Percentiles rank a stretch among this genome's conserved stretches.
Conservation (phyloP, 1,140 invertebrate genomes). For the Drosophila jambulina region DNA sequence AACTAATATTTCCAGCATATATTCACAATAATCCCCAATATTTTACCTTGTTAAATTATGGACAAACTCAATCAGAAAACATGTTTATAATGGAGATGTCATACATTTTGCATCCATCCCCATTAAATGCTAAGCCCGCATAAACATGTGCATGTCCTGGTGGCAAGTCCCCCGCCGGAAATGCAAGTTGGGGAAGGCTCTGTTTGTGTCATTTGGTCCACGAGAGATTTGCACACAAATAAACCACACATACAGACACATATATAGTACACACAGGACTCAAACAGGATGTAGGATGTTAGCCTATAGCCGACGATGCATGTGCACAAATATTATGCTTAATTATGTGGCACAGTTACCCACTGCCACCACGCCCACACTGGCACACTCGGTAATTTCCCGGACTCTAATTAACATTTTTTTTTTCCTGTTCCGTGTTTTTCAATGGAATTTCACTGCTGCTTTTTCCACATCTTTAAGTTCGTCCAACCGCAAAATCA, state of each 20-base stretch:
- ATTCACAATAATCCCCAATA: too few relatives aligned
- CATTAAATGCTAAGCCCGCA: slow-evolving; percentile 28
- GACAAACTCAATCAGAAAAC: neutral
- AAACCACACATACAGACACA: neutral
- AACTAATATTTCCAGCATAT: neutral
- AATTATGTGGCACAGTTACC: slow-evolving; percentile 57
- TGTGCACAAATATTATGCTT: slow-evolving; percentile 60
- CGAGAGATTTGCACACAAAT: slow-evolving; percentile 26
- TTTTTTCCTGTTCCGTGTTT: slow-evolving; percentile 1
- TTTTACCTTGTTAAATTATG: neutral
- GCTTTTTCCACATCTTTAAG: slow-evolving; percentile 58
- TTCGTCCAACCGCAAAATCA: slow-evolving; percentile 75
- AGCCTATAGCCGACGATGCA: slow-evolving; percentile 40
- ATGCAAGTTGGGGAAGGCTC: slow-evolving; percentile 10
- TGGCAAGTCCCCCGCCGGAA: neutral
- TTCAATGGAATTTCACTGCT: slow-evolving; percentile 14
- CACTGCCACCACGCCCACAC: slow-evolving; percentile 1
- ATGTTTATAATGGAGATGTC: slow-evolving; percentile 11
- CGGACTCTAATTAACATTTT: slow-evolving; percentile 66
- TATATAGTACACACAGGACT: neutral
- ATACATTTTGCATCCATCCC: slow-evolving; percentile 4
- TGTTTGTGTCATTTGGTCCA: slow-evolving; percentile 50
- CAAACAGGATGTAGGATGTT: slow-evolving; percentile 23
- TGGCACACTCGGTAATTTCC: slow-evolving; percentile 10
- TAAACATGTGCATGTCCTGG: slow-evolving; percentile 24